phyloP scores from a whole-genome alignment of 2,797 vertebrate species.

The Chelon auratus region DNA sequence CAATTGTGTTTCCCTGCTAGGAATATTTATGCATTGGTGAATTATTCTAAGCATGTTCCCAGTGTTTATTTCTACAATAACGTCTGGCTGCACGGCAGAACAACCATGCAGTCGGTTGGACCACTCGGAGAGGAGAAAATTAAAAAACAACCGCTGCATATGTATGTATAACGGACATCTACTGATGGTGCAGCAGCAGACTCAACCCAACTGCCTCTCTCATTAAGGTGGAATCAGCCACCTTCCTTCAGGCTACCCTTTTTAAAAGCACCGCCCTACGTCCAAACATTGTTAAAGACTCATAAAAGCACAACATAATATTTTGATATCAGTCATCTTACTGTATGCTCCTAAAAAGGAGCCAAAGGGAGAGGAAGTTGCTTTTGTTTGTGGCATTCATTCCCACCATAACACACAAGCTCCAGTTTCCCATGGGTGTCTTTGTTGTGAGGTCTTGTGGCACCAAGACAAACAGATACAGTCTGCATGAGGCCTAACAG shows the following conservation, averaged over 20 bases:
- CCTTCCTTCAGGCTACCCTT: conserved; percentile 44
- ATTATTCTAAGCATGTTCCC: conserved; percentile 77
- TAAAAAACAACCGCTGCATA: conserved; percentile 15
- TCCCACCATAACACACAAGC: conserved; percentile 72
- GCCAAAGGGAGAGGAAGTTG: conserved; percentile 55
- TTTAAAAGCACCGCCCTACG: conserved; percentile 41
- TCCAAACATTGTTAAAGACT: conserved; percentile 70
- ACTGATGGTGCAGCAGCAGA: conserved; percentile 33
- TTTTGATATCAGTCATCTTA: conserved; percentile 71
- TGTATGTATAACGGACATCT: conserved; percentile 28
- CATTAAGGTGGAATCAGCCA: conserved; percentile 37
- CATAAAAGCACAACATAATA: conserved; percentile 70
- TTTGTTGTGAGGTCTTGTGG: conserved; percentile 74
- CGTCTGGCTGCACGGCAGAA: conserved; percentile 59
- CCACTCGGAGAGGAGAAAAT: conserved; percentile 26
- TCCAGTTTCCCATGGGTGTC: conserved; percentile 61
- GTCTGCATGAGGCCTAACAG: conserved; percentile 39
- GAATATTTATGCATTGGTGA: conserved; percentile 75
- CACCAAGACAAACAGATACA: conserved; percentile 62
- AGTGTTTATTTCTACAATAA: conserved; percentile 70
- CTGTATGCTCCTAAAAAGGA: conserved; percentile 41
- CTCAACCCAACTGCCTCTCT: conserved; percentile 20
- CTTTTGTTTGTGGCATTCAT: conserved; percentile 63
- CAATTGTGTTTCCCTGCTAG: conserved; percentile 63
- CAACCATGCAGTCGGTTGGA: conserved; percentile 25